A percentile compares a stretch with the other conserved stretches of the same genome.
Conservation (phyloP, 2,888 invertebrate species). For the Ligdia adustata region DNA sequence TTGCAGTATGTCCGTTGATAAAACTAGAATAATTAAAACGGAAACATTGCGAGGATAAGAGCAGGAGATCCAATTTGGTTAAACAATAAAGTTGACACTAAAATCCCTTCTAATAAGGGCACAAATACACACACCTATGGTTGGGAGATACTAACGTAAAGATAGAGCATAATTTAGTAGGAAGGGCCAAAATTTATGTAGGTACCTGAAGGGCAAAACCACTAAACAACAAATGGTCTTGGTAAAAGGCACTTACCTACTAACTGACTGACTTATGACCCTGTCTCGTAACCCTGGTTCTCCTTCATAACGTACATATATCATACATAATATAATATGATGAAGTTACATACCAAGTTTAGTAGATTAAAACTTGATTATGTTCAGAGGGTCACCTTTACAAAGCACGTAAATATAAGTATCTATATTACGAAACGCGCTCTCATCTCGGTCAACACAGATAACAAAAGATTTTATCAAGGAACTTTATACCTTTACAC, state of each 20-base stretch:
- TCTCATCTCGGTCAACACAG: slow-evolving; percentile 2
- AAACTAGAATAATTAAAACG: too few relatives aligned
- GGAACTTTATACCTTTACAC: too few relatives aligned
- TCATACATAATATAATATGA: slow-evolving; percentile 29
- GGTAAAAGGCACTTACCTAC: slow-evolving; percentile 52
- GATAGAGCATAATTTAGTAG: slow-evolving; percentile 38
- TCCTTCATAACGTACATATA: slow-evolving; percentile 41
- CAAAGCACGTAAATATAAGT: slow-evolving; percentile 2
- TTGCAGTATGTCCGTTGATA: too few relatives aligned
- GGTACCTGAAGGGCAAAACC: slow-evolving; percentile 48
- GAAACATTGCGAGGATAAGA: too few relatives aligned
- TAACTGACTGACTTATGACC: slow-evolving; percentile 54
- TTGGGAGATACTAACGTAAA: slow-evolving; percentile 30
- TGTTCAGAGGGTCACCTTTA: slow-evolving; percentile 14
- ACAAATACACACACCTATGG: slow-evolving; percentile 19
- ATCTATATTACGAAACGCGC: too few relatives aligned
- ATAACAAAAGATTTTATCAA: slow-evolving; percentile 5
- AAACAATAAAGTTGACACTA: slow-evolving; percentile 6
- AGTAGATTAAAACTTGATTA: slow-evolving; percentile 29
- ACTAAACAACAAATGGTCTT: slow-evolving; percentile 51
- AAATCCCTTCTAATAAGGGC: slow-evolving; percentile 16
- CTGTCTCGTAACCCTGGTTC: slow-evolving; percentile 43
- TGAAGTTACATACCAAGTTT: slow-evolving; percentile 28
- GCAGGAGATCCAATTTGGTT: slow-evolving; percentile 8
- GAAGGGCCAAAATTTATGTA: slow-evolving; percentile 48